Base-by-base conservation (phyloP, 2,797 vertebrate species). In the Huso huso region DNA sequence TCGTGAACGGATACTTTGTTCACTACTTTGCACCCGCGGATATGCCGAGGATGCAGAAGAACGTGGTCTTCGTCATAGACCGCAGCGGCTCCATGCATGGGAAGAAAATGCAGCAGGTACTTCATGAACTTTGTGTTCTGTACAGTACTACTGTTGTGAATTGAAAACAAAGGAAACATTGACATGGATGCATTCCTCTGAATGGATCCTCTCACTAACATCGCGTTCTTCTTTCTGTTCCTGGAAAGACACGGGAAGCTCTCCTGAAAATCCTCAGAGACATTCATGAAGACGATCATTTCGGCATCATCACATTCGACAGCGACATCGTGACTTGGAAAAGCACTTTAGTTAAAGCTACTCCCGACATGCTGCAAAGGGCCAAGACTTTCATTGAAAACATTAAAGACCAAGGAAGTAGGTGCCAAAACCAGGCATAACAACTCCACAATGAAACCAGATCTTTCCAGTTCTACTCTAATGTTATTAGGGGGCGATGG, bases 181-280 rank as follows among this genome's bases (percentile, higher is more conserved):
- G 15, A 18, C 15, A 18, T 18, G 15, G 15, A 18, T 18, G 15
- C 15, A 18, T 18, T 18, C 15, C 15, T 18, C 15, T 18, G 15
- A 18, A 18, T 18, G 15, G 15, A 18, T 18, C 15, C 15, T 18
- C 15, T 18, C 15, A 18, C 15, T 18, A 18, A 18, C 15, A 18
- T 8, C 66, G 6, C 71, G 2, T 66, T 61, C 11, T 66, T 66
- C 64, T 66, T 66, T 0, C 15, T 18, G 15, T 18, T 18, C 15
- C 15, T 18, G 15, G 9, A 60, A 76, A 98, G 96, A 98, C 95
- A 0, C 87, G 70, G 15, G 81, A 76, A 10, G 95, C 96, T 6
- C 79, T 99, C 63, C 1, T 89, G 65, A 91, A 86, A 77, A 94
- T 98, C 72, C 75, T 99, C 70, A 87, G 72, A 51, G 95, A 97